phyloP scores from a whole-genome alignment of 2,888 invertebrate genomes.

The Tubiluchus corallicola region DNA sequence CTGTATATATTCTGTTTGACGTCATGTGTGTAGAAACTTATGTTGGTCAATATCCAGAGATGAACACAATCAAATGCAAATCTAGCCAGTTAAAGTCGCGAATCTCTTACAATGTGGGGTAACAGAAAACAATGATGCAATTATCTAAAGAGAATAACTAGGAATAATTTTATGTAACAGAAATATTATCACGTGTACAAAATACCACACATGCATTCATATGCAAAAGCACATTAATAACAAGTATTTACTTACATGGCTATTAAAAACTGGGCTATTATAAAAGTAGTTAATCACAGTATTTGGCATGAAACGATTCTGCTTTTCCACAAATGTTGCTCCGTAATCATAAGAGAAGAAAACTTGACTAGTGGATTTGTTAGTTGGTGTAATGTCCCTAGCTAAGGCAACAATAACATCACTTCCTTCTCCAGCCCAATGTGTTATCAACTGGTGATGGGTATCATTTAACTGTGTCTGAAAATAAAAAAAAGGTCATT shows the following conservation, averaged over 20 bases:
- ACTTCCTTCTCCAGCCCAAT: conserved; percentile 75
- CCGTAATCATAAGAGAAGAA: conserved; percentile 77
- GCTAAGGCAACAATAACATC: conserved; percentile 71
- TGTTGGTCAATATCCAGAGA: no score
- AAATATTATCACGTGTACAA: no score
- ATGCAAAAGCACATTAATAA: neutral
- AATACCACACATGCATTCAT: no score
- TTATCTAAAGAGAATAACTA: no score
- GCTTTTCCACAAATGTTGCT: conserved; percentile 47
- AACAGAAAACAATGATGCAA: no score
- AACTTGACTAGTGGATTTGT: conserved; percentile 43
- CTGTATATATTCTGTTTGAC: no score
- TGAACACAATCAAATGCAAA: no score
- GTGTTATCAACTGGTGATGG: conserved; percentile 72
- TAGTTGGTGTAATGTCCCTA: conserved; percentile 34
- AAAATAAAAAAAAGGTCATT: conserved; percentile 21
- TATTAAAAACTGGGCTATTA: conserved; percentile 58
- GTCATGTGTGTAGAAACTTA: no score
- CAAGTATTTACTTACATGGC: conserved; percentile 43
- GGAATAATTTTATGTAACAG: no score
- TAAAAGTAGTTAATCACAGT: conserved; percentile 60
- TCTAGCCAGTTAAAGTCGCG: no score
- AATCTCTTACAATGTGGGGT: no score
- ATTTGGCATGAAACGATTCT: neutral
- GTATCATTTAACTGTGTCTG: conserved; percentile 63